Conservation (phyloP, 2,797 vertebrate genomes). For the Nyctibius grandis region DNA sequence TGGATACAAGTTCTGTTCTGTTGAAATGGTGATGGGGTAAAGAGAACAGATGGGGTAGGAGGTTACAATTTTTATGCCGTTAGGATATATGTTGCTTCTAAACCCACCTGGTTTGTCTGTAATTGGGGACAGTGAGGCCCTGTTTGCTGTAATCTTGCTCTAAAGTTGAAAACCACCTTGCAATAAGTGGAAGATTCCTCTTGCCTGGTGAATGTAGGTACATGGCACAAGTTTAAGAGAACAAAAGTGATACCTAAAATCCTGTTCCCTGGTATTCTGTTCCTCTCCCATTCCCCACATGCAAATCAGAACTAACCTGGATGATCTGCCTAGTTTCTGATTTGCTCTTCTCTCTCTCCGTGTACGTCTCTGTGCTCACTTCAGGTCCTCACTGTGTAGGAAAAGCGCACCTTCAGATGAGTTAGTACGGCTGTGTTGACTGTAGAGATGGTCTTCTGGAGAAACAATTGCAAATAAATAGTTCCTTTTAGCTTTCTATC, state of each 20-base stretch:
- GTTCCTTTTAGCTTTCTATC: background rate
- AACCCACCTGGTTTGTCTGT: background rate
- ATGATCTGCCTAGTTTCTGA: background rate
- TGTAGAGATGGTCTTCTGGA: background rate
- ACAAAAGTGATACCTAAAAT: background rate
- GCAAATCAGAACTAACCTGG: constrained; percentile 18
- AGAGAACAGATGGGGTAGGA: background rate
- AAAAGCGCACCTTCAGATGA: background rate
- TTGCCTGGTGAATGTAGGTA: background rate
- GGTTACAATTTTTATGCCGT: background rate
- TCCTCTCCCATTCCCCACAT: background rate
- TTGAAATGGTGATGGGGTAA: background rate
- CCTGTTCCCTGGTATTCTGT: background rate
- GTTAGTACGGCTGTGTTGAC: background rate
- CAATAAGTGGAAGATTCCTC: background rate
- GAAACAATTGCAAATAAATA: background rate
- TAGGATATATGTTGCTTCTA: background rate
- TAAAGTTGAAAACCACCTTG: background rate
- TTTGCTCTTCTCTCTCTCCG: background rate
- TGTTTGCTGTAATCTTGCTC: background rate
- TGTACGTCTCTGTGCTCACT: background rate
- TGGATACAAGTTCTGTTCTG: background rate
- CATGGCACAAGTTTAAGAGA: background rate
- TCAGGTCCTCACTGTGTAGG: background rate
- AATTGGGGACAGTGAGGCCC: background rate